Conservation (phyloP, 2,888 invertebrate genomes). For the Mythimna ferrago region DNA sequence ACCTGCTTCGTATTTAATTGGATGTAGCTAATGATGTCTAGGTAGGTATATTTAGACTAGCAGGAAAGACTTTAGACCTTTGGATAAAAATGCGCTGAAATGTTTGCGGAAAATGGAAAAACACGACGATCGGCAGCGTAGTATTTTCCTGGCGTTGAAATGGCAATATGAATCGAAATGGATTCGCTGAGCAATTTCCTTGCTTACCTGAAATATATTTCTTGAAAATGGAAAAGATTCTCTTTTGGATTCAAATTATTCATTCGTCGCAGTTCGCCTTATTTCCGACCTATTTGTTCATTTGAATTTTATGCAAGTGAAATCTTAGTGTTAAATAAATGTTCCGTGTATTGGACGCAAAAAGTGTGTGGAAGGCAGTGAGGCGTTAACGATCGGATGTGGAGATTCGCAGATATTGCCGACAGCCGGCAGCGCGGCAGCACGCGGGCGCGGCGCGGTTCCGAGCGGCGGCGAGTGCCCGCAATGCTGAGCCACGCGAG, state of each 20-base stretch:
- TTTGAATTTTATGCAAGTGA: conserved; percentile 71
- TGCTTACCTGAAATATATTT: conserved; percentile 33
- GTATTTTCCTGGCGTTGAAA: conserved; percentile 31
- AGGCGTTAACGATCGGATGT: conserved; percentile 76
- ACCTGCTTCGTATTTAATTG: conserved; percentile 3
- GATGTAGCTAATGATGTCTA: not conserved
- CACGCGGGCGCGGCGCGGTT: not conserved
- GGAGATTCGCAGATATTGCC: conserved; percentile 57
- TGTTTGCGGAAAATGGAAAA: conserved; percentile 25
- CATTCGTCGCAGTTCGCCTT: conserved; percentile 66
- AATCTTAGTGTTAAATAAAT: conserved; percentile 61
- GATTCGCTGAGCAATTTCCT: conserved; percentile 36
- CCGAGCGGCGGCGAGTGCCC: conserved; percentile 70
- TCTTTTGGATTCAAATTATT: conserved; percentile 67
- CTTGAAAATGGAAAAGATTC: conserved; percentile 54
- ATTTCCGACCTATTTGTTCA: conserved; percentile 64
- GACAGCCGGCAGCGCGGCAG: conserved; percentile 21
- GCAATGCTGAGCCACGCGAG: conserved; percentile 83
- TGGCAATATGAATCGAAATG: conserved; percentile 41
- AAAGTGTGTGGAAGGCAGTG: conserved; percentile 76
- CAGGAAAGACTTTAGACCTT: conserved; percentile 1
- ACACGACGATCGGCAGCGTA: conserved; percentile 3
- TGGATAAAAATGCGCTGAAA: conserved; percentile 2
- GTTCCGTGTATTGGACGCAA: conserved; percentile 66
- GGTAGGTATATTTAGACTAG: not conserved